A percentile compares a stretch with the other conserved stretches of the same genome.
These are phyloP conservation scores for Calidris pygmaea DNA, from an alignment of 2,113 vertebrate species.

Conservation along the genomic window DNA sequence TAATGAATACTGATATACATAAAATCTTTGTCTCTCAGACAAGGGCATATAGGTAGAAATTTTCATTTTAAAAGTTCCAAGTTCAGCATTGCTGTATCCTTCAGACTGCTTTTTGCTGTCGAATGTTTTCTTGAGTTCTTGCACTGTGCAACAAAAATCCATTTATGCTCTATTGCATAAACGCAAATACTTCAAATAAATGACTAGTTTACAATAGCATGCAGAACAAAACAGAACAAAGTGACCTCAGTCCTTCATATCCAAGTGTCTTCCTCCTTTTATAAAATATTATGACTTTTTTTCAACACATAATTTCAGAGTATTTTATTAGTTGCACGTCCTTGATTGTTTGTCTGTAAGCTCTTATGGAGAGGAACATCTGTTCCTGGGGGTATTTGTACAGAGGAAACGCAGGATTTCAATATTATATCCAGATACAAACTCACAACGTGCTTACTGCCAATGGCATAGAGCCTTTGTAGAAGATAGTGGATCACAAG, in stretches of 20 bases:
- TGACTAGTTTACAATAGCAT: neutral
- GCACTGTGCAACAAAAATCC: neutral
- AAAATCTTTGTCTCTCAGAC: neutral
- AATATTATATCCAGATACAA: slow-evolving; percentile 31
- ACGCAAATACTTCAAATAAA: slow-evolving; percentile 33
- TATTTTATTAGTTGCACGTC: slow-evolving; percentile 22
- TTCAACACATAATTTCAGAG: neutral
- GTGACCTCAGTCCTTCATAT: neutral
- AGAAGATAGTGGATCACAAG: neutral
- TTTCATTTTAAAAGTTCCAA: neutral
- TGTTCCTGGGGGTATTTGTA: slow-evolving; percentile 13
- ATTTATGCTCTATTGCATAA: neutral
- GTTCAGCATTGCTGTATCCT: neutral
- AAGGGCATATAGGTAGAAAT: neutral
- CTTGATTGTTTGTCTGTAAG: slow-evolving; percentile 33
- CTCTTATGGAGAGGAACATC: slow-evolving; percentile 31
- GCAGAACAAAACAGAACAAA: slow-evolving; percentile 16
- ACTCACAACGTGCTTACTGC: neutral
- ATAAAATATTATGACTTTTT: neutral
- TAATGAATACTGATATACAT: neutral
- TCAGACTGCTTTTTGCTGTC: neutral
- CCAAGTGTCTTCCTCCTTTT: neutral
- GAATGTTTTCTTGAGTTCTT: neutral
- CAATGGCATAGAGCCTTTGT: neutral
- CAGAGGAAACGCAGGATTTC: neutral